These are phyloP conservation scores for Leucoraja erinaceus DNA, from an alignment of 2,113 vertebrate genomes.

Conservation along the genomic window DNA sequence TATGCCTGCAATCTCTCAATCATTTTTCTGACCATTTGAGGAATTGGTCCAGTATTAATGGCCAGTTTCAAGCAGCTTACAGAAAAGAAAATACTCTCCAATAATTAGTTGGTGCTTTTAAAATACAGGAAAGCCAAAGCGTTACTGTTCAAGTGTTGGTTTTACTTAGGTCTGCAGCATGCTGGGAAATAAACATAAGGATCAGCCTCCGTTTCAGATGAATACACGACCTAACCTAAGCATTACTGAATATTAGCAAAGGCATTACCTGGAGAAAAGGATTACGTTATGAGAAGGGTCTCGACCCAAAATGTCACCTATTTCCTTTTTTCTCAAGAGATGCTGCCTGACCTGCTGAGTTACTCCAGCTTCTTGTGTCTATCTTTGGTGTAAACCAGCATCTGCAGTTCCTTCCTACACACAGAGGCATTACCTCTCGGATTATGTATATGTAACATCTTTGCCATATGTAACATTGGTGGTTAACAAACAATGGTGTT, in stretches of 20 bases:
- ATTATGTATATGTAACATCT: too few species aligned
- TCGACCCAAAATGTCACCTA: too few species aligned
- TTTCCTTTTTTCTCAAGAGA: too few species aligned
- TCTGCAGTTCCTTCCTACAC: too few species aligned
- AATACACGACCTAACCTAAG: neutral
- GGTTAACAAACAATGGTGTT: too few species aligned
- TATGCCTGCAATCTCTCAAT: neutral
- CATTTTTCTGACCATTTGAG: neutral
- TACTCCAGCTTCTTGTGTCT: too few species aligned
- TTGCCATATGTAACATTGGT: too few species aligned
- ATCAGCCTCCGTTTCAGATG: neutral
- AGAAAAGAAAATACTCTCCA: neutral
- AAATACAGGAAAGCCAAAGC: neutral
- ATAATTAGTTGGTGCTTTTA: neutral
- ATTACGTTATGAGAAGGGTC: too few species aligned
- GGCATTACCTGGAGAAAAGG: neutral
- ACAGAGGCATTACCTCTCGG: too few species aligned
- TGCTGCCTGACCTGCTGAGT: too few species aligned
- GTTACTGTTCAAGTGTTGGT: neutral
- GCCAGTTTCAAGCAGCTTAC: neutral
- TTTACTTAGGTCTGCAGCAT: neutral
- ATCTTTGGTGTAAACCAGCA: too few species aligned
- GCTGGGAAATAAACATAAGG: neutral
- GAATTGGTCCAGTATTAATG: neutral
- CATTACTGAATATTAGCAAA: neutral